A percentile compares a stretch with the other conserved stretches of the same genome.
phyloP scores from a whole-genome alignment of 2,797 vertebrate genomes.

The Champsocephalus esox region DNA sequence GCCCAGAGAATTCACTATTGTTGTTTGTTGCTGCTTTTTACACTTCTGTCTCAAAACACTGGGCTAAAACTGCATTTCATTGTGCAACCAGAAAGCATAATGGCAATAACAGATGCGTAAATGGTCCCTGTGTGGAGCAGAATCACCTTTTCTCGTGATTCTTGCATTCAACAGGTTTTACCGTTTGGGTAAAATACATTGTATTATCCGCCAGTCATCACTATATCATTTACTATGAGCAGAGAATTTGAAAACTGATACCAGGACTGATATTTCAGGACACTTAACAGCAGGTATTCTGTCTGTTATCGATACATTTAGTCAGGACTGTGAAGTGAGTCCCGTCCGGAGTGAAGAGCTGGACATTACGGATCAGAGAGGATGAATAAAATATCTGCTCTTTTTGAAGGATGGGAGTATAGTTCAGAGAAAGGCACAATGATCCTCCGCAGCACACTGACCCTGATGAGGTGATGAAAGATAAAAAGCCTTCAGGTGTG shows the following conservation, averaged over 20 bases:
- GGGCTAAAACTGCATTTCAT: too few relatives aligned
- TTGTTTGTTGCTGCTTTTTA: too few relatives aligned
- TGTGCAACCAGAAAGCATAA: too few relatives aligned
- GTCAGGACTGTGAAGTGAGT: not conserved
- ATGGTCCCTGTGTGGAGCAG: too few relatives aligned
- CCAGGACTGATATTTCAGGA: not conserved
- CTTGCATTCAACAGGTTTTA: not conserved
- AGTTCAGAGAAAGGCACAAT: constrained; percentile 57
- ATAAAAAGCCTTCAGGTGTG: constrained; percentile 4
- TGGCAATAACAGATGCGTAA: too few relatives aligned
- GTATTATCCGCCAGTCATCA: not conserved
- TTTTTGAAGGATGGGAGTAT: not conserved
- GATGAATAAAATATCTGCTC: not conserved
- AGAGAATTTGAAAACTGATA: not conserved
- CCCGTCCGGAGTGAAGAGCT: constrained; percentile 6
- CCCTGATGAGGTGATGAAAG: constrained; percentile 10
- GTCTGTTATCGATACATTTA: not conserved
- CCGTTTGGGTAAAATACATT: too few relatives aligned
- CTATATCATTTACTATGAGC: not conserved
- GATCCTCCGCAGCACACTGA: constrained; percentile 44
- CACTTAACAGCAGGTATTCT: not conserved
- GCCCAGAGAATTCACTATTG: too few relatives aligned
- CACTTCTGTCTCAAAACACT: too few relatives aligned
- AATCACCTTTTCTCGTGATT: not conserved
- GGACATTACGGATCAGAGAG: not conserved